A percentile compares a stretch with the other conserved stretches of the same genome.
Conservation (phyloP, 2,113 vertebrate species). For the Seriola rivoliana region DNA sequence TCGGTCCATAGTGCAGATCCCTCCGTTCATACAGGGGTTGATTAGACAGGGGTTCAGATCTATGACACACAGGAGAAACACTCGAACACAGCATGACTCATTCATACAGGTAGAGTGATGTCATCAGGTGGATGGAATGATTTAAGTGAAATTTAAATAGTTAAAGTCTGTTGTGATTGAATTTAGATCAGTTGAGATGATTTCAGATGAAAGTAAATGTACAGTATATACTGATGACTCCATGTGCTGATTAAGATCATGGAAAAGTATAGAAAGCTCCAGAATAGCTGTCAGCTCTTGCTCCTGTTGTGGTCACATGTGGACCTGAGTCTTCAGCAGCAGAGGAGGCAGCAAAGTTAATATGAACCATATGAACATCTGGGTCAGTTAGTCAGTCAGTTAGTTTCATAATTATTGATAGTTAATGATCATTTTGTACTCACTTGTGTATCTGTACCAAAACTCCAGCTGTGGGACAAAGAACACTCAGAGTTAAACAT, state of each 20-base stretch:
- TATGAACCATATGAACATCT: background rate
- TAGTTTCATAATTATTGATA: background rate
- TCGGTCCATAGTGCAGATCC: conserved; percentile 61
- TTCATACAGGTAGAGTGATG: background rate
- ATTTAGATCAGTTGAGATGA: background rate
- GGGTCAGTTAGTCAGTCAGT: too few relatives aligned
- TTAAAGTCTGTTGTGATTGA: background rate
- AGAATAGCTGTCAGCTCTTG: too few relatives aligned
- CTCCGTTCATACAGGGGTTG: conserved; percentile 72
- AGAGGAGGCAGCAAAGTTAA: background rate
- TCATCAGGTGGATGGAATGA: background rate
- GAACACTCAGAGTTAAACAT: conserved; percentile 1
- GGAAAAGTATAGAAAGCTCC: too few relatives aligned
- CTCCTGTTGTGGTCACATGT: background rate
- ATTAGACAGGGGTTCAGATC: conserved; percentile 62
- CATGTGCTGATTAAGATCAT: too few relatives aligned
- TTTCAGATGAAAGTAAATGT: background rate
- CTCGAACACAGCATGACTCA: background rate
- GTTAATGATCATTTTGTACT: conserved; percentile 46
- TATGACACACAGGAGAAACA: conserved; percentile 31
- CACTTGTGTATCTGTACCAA: conserved; percentile 88
- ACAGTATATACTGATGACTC: too few relatives aligned
- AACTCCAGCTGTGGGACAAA: conserved; percentile 87
- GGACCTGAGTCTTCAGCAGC: background rate
- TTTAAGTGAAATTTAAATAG: background rate